These are phyloP conservation scores for Phalera bucephala DNA, from an alignment of 2,888 invertebrate species.

Conservation along the genomic window DNA sequence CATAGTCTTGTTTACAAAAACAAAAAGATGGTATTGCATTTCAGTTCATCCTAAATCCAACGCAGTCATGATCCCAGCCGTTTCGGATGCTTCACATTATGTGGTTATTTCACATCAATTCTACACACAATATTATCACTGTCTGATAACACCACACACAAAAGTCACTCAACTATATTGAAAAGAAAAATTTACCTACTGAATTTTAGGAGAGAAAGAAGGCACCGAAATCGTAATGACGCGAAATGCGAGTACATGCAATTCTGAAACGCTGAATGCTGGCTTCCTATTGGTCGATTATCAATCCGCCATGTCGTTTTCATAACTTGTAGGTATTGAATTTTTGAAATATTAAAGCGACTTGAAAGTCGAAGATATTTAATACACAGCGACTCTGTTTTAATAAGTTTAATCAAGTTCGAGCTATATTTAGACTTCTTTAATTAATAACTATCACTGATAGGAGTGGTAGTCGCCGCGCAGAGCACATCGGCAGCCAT, in stretches of 20 bases:
- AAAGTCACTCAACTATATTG: constrained; percentile 57
- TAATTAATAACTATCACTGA: constrained; percentile 31
- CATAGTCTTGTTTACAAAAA: constrained; percentile 92
- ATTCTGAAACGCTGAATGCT: constrained; percentile 86
- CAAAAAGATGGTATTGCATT: constrained; percentile 87
- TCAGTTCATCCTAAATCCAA: constrained; percentile 78
- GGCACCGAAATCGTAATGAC: constrained; percentile 86
- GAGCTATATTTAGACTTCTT: constrained; percentile 13
- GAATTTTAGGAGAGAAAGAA: constrained; percentile 76
- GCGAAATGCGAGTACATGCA: constrained; percentile 88
- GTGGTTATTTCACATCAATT: constrained; percentile 54
- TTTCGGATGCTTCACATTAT: constrained; percentile 52
- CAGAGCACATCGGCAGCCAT: constrained; percentile 47
- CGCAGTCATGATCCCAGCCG: constrained; percentile 72
- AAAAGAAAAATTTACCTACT: constrained; percentile 66
- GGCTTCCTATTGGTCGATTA: constrained; percentile 87
- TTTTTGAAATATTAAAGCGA: constrained; percentile 31
- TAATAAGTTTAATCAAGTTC: constrained; percentile 10
- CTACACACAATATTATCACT: constrained; percentile 50
- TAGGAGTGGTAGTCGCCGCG: constrained; percentile 30
- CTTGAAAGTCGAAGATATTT: constrained; percentile 8
- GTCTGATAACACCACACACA: constrained; percentile 37
- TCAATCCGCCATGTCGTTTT: constrained; percentile 86
- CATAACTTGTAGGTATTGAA: constrained; percentile 61
- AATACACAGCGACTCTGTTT: constrained; percentile 18